Base-by-base conservation (phyloP, 2,888 invertebrate species). In the Therioaphis trifolii region DNA sequence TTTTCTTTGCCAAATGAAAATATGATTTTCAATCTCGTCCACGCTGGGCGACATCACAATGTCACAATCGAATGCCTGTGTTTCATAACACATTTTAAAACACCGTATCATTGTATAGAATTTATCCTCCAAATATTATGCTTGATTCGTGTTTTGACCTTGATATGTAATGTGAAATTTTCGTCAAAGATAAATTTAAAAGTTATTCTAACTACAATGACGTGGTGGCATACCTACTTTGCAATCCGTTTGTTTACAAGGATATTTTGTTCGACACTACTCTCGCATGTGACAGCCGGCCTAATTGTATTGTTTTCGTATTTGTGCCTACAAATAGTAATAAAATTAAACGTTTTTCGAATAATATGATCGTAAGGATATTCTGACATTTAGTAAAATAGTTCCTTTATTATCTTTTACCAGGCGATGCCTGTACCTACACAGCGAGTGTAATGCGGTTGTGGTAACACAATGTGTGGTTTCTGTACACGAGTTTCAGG, bases 401-500 rank as follows among this genome's bases (percentile, higher is more conserved):
- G 5, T 15, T 61, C 21, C 35, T 40, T 12, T 15, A 46, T 27
- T 61, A 4, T 75, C 24, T 75, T 35, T 24, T 40, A 27, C 27
- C 43, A 5, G n/a, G 9, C 63, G 76, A 76, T 63, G 76, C 12
- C 63, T 63, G 15, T 24, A 35, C 15, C n/a, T 49, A 58, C 21
- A 24, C 2, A 58, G 21, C 12, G 58, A 2, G 77, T 29, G 35
- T n/a, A 76, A 63, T 61, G 46, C 14, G 43, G 27, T 76, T 46
- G 61, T 21, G 61, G 76, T 46, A 11, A 46, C 46, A 15, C 46
- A 35, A 24, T n/a, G 27, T 61, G 61, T 14, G 61, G 76, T 49
- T 49, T 63, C 58, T 18, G 29, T 29, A n/a, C 29, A 63, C 49
- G 49, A 49, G 49, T 49, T 77, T 66, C 63, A 66, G 9, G 49